Conservation (phyloP, 1,140 invertebrate species). For the Lasaia peninsularis region DNA sequence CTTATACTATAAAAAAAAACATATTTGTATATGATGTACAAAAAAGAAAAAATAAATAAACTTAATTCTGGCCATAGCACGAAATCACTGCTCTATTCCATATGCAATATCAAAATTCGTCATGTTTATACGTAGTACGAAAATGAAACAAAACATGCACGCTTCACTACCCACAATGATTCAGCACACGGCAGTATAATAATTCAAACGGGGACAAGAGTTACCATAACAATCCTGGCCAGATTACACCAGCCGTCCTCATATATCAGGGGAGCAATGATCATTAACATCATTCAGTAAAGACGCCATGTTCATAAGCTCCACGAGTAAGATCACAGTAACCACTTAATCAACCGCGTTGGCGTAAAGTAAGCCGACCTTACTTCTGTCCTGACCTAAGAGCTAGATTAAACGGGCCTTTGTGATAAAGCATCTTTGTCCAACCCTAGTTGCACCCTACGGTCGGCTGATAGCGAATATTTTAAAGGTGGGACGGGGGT, state of each 20-base stretch:
- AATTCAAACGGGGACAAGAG: background rate
- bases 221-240: background rate
- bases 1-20: too few species aligned
- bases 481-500: constrained; percentile 25
- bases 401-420: constrained; percentile 68
- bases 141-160: too few species aligned
- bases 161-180: too few species aligned
- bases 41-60: too few species aligned
- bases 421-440: constrained; percentile 57
- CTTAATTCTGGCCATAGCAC: too few species aligned
- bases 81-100: too few species aligned
- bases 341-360: constrained; percentile 65
- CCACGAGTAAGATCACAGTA: constrained; percentile 55
- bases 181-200: background rate
- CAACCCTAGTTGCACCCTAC: constrained; percentile 35
- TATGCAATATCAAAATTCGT: too few species aligned
- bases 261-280: constrained; percentile 46
- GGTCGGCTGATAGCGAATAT: background rate
- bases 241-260: background rate
- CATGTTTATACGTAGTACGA: too few species aligned
- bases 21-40: too few species aligned
- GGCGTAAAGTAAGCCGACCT: constrained; percentile 55
- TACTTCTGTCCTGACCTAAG: constrained; percentile 53
- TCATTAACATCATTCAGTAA: constrained; percentile 53
- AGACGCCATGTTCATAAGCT: constrained; percentile 55